A percentile compares a stretch with the other conserved stretches of the same genome.
phyloP scores from a whole-genome alignment of 2,113 vertebrate species.

The Caracal caracal region DNA sequence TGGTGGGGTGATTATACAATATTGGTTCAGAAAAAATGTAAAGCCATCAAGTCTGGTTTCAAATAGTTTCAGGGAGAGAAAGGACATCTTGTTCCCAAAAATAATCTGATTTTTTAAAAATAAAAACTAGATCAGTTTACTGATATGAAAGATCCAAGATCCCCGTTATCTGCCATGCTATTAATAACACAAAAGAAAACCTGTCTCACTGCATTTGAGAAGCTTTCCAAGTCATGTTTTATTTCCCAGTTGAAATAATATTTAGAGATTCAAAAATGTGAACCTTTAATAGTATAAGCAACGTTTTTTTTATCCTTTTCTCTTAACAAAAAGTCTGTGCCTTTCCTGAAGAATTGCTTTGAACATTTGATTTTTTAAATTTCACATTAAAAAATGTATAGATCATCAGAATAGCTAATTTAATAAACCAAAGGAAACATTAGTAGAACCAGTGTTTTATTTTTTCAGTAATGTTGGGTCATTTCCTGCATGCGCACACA shows the following conservation, averaged over 20 bases:
- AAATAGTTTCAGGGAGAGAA: neutral
- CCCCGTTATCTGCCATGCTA: neutral
- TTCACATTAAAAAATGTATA: neutral
- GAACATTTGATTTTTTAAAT: slow-evolving; percentile 18
- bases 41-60: neutral
- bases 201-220: slow-evolving; percentile 9
- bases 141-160: neutral
- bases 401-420: neutral
- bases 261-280: slow-evolving; percentile 12
- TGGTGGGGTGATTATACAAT: neutral
- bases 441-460: neutral
- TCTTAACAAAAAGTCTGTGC: neutral
- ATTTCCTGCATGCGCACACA: accelerated
- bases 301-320: slow-evolving; percentile 17
- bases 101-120: neutral
- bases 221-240: neutral
- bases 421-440: neutral
- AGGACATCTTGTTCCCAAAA: neutral
- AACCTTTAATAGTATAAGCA: neutral
- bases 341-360: neutral
- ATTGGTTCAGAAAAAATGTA: neutral
- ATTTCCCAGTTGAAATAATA: slow-evolving; percentile 43
- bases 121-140: slow-evolving; percentile 43
- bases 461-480: neutral
- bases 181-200: slow-evolving; percentile 25